phyloP scores from a whole-genome alignment of 2,888 invertebrate genomes.

The Phania funesta region DNA sequence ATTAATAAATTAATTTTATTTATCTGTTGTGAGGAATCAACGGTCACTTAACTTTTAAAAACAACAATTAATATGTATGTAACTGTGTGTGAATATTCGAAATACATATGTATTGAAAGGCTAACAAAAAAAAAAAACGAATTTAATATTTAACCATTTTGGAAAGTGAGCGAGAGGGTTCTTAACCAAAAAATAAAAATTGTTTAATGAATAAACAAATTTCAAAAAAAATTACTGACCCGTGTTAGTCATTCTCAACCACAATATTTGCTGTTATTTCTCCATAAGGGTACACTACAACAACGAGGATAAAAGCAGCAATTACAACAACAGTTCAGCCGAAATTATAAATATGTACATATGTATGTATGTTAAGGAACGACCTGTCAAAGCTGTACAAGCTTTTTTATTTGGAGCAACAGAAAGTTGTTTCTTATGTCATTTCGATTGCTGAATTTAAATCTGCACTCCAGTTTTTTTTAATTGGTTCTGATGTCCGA shows the following conservation, averaged over 20 bases:
- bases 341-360: neutral
- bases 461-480: too few species aligned
- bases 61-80: neutral
- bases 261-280: slow-evolving; percentile 26
- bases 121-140: neutral
- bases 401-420: too few species aligned
- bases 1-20: slow-evolving; percentile 31
- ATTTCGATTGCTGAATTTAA: too few species aligned
- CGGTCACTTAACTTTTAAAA: slow-evolving; percentile 50
- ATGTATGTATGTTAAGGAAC: too few species aligned
- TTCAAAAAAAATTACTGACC: slow-evolving; percentile 45
- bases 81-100: slow-evolving; percentile 44
- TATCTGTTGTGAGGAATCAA: slow-evolving; percentile 46
- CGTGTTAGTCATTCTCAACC: slow-evolving; percentile 61
- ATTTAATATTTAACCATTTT: slow-evolving; percentile 17
- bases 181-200: slow-evolving; percentile 26
- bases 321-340: neutral
- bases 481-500: too few species aligned
- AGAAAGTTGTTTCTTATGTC: too few species aligned
- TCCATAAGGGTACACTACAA: slow-evolving; percentile 44
- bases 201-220: slow-evolving; percentile 13
- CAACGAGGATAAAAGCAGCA: slow-evolving; percentile 7
- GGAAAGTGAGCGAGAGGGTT: slow-evolving; percentile 51
- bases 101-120: slow-evolving; percentile 63
- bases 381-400: too few species aligned